These are phyloP conservation scores for Menidia beryllina DNA, from an alignment of 2,113 vertebrate genomes.

Conservation along the genomic window DNA sequence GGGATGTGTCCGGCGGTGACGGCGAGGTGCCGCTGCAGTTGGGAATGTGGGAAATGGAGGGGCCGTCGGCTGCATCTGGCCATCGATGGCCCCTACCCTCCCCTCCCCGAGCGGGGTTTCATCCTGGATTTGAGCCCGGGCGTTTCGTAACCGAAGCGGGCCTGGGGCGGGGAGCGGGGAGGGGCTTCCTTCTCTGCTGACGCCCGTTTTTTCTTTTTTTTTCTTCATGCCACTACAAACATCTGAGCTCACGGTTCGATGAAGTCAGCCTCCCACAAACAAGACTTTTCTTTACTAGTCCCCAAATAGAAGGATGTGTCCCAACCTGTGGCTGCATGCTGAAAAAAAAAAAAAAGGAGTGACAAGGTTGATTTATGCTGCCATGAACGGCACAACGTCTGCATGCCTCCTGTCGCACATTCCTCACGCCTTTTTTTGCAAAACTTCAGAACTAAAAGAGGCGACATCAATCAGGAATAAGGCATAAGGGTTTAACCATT, in stretches of 20 bases:
- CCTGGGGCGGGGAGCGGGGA: conserved; percentile 8
- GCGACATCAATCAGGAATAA: no score
- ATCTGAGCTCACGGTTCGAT: conserved; percentile 32
- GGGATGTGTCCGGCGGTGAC: neutral
- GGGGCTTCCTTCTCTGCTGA: conserved; percentile 1
- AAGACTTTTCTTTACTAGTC: conserved; percentile 1
- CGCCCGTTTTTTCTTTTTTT: no score
- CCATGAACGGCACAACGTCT: no score
- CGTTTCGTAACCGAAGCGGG: conserved; percentile 60
- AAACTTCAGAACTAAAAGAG: no score
- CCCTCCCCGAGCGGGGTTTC: conserved; percentile 22
- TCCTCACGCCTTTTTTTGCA: neutral
- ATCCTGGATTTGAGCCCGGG: conserved; percentile 39
- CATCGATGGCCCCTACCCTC: conserved; percentile 24
- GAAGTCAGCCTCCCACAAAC: neutral
- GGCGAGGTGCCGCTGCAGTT: neutral
- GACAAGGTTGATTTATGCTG: neutral
- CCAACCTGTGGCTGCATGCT: conserved; percentile 28
- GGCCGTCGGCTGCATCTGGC: conserved; percentile 3
- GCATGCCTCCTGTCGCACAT: neutral
- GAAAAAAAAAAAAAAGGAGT: conserved; percentile 20
- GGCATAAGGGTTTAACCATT: no score
- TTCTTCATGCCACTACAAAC: conserved; percentile 42
- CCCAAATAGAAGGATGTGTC: neutral
- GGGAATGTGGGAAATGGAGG: conserved; percentile 21